Evolutionary conservation across 2,888 invertebrate genomes (phyloP).

Genomic region (Chydorus sphaericus): DNA sequence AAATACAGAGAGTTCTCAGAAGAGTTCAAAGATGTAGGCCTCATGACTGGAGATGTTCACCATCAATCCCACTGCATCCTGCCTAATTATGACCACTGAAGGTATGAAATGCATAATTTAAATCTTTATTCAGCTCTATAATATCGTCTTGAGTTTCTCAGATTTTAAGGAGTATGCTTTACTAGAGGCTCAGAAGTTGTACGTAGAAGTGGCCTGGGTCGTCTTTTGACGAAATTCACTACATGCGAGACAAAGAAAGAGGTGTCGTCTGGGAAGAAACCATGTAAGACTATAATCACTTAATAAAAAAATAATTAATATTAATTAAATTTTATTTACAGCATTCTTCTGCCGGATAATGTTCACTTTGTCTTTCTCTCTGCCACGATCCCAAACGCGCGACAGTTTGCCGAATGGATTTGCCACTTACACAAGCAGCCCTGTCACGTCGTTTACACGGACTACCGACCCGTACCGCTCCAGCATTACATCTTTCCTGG

Average conservation of each 20-base stretch:
- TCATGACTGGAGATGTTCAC: conserved; percentile 99
- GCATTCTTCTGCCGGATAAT: conserved; percentile 88
- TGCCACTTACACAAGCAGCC: conserved; percentile 87
- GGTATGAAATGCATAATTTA: conserved; percentile 36
- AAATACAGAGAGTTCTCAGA: conserved; percentile 96
- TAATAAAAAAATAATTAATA: too few species aligned
- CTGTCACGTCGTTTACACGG: conserved; percentile 98
- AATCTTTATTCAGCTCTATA: conserved; percentile 8
- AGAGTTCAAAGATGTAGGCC: conserved; percentile 93
- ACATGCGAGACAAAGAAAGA: conserved; percentile 98
- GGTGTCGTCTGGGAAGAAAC: conserved; percentile 99
- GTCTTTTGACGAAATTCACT: conserved; percentile 99
- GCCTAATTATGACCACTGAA: conserved; percentile 99
- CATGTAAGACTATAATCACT: too few species aligned
- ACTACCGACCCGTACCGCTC: conserved; percentile 90
- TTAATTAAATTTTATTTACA: too few species aligned
- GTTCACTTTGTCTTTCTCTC: conserved; percentile 98
- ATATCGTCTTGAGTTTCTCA: conserved; percentile 28
- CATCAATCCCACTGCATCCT: conserved; percentile 93
- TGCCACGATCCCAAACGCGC: conserved; percentile 97
- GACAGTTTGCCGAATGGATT: conserved; percentile 92
- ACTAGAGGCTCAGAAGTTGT: conserved; percentile 96
- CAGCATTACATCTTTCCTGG: conserved; percentile 97
- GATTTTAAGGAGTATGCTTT: conserved; percentile 96
- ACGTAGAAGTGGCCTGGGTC: conserved; percentile 99